Evolutionary conservation across 2,797 vertebrate species (phyloP).

Genomic region (Chloroceryle inda): DNA sequence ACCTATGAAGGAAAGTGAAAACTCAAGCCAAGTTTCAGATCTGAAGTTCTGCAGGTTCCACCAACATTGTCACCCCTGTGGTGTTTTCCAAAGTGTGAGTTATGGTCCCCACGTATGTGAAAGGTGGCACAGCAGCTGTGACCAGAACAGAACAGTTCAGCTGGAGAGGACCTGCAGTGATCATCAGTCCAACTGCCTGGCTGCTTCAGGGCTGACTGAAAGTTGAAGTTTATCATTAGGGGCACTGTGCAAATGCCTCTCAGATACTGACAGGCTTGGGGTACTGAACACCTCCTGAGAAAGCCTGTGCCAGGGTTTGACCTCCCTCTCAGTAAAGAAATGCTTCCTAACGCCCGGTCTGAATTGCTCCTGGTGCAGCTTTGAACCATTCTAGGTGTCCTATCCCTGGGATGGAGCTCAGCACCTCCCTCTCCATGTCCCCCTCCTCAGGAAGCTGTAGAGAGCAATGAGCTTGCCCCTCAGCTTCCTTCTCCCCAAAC

Average conservation of each 20-base stretch:
- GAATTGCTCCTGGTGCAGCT: neutral
- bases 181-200: neutral
- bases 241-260: neutral
- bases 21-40: slow-evolving; percentile 18
- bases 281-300: neutral
- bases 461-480: neutral
- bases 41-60: slow-evolving; percentile 9
- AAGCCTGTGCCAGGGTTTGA: neutral
- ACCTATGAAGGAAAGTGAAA: slow-evolving; percentile 23
- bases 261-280: neutral
- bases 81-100: neutral
- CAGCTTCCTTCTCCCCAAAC: neutral
- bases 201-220: neutral
- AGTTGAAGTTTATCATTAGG: neutral
- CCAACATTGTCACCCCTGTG: neutral
- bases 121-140: neutral
- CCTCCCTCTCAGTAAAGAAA: neutral
- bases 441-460: neutral
- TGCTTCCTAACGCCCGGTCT: neutral
- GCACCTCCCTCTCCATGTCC: neutral
- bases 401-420: neutral
- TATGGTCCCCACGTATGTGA: neutral
- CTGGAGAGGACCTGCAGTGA: accelerated
- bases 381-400: neutral
- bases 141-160: neutral